Evolutionary conservation across 1,140 invertebrate genomes (phyloP).

Genomic region (Callitettix versicolor): DNA sequence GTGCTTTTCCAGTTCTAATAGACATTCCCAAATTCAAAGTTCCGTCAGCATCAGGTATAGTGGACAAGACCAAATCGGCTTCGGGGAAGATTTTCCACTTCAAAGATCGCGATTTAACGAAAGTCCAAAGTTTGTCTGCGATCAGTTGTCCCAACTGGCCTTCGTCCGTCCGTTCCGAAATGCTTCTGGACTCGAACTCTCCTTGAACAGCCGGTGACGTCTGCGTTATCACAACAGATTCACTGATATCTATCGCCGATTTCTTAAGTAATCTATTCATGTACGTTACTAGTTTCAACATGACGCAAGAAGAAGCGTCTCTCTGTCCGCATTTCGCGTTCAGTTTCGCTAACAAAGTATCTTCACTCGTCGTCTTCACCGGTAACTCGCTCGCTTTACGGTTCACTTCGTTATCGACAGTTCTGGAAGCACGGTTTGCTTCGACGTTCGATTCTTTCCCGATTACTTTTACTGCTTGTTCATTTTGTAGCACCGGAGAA

Average conservation of each 20-base stretch:
- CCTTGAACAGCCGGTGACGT: conserved; percentile 31
- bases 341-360: conserved; percentile 56
- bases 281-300: conserved; percentile 66
- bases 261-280: conserved; percentile 71
- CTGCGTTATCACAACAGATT: conserved; percentile 64
- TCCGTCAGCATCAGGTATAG: conserved; percentile 54
- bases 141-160: conserved; percentile 52
- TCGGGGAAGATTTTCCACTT: conserved; percentile 59
- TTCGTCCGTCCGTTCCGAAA: conserved; percentile 34
- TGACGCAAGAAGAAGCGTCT: conserved; percentile 65
- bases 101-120: conserved; percentile 55
- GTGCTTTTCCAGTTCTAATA: conserved; percentile 30
- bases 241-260: conserved; percentile 57
- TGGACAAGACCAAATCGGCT: conserved; percentile 60
- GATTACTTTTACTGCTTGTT: no score
- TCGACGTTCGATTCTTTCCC: no score
- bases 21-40: conserved; percentile 60
- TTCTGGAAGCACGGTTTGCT: neutral
- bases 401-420: conserved; percentile 4
- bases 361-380: conserved; percentile 37
- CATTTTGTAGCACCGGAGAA: no score
- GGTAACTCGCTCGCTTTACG: no score
- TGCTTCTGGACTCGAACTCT: conserved; percentile 23
- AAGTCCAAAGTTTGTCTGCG: conserved; percentile 58
- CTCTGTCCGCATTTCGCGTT: conserved; percentile 62